Evolutionary conservation across 2,113 vertebrate species (phyloP).

Genomic region (Struthidea cinerea): DNA sequence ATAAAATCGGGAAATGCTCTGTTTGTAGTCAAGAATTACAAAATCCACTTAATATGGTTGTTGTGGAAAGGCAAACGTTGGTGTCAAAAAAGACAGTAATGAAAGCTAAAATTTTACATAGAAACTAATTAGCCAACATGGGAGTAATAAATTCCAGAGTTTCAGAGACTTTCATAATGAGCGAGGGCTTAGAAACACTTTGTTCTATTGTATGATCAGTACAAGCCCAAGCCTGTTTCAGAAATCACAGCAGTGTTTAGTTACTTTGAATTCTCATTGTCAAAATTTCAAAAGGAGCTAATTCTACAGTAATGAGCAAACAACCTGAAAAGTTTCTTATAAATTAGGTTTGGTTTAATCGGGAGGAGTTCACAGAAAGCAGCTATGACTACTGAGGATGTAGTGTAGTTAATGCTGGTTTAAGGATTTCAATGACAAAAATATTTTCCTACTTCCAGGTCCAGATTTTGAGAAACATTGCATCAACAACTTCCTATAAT

Average conservation of each 20-base stretch:
- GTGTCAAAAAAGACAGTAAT: neutral
- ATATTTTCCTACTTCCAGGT: neutral
- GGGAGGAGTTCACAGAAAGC: neutral
- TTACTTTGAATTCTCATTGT: neutral
- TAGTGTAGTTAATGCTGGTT: neutral
- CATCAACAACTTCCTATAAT: neutral
- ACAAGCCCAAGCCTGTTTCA: neutral
- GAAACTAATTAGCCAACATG: neutral
- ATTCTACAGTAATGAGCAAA: neutral
- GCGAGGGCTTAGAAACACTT: neutral
- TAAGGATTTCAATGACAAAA: neutral
- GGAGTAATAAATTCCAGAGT: neutral
- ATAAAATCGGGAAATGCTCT: neutral
- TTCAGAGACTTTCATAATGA: neutral
- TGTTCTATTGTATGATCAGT: neutral
- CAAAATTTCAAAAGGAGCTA: conserved; percentile 14
- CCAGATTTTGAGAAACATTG: neutral
- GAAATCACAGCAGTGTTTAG: neutral
- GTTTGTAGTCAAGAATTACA: neutral
- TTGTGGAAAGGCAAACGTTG: neutral
- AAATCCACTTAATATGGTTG: neutral
- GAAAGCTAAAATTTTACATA: neutral
- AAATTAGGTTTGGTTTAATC: conserved; percentile 11
- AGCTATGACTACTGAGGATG: neutral
- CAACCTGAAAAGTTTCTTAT: neutral